Evolutionary conservation across 2,797 vertebrate species (phyloP), one percentile per base, ranked within the genome.

Genomic region (Sebastes diploproa): DNA sequence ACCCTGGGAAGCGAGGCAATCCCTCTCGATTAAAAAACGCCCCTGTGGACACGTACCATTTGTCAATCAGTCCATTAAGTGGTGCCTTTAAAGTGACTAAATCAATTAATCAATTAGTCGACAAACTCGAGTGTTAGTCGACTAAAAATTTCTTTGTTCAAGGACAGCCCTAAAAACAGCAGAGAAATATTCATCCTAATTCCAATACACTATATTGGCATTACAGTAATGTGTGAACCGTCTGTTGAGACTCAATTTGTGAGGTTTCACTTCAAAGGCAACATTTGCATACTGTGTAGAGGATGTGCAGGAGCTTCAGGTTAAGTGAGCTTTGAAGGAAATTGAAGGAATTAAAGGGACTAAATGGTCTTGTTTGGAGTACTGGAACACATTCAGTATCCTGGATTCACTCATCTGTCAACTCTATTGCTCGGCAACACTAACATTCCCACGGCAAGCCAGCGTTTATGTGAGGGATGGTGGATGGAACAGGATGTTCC

Each of bases 401-500:
- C 91, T 87, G 86, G 88, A 87, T 82, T 89, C 85, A 23, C 82
- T 93, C 90, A 81, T 91, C 80, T 86, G 90, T 90, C 90, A 76
- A 68, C 58, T 72, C 60, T 20, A 62, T 13, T 65, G 76, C 86
- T 80, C 59, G 9, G 64, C 79, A 87, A 87, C 82, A 86, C 90
- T 80, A 91, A 90, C 88, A 85, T 86, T 91, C 87, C 81, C 86
- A 83, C 75, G 22, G 66, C 58, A 14, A 72, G 68, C 32, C 27
- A 7, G 34, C 55, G 34, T 63, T 29, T 63, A 62, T 66, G 72
- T 59, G 68, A 90, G 34, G 74, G 81, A 92, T 92, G 76, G 81
- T 74, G 52, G 82, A 86, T 75, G 86, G 85, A 86, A 94, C 87
- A 89, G 92, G 93, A 92, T 90, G 90, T 93, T 92, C 89, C 88